Evolutionary conservation across 2,888 invertebrate genomes (phyloP).

Genomic region (Polyploca ridens): DNA sequence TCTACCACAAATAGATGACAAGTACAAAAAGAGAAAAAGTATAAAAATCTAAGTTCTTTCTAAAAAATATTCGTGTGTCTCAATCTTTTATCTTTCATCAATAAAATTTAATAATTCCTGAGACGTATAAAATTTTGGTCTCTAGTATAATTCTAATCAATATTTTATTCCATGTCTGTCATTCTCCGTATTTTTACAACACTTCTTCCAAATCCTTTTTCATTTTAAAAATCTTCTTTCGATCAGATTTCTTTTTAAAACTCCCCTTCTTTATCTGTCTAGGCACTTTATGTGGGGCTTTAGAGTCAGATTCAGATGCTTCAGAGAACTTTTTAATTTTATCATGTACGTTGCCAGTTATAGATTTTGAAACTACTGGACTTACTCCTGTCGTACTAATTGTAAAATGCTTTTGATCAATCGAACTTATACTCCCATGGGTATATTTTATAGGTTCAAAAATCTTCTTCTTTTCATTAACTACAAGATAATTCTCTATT

Average conservation of each 20-base stretch:
- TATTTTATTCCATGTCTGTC: not conserved
- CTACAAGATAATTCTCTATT: constrained; percentile 44
- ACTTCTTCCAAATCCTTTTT: constrained; percentile 75
- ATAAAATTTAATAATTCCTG: not conserved
- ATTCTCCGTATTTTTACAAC: constrained; percentile 43
- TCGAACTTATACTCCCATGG: constrained; percentile 51
- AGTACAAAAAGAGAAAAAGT: constrained; percentile 14
- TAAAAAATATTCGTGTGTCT: not conserved
- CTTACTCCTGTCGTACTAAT: constrained; percentile 45
- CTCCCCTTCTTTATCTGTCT: constrained; percentile 65
- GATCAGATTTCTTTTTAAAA: constrained; percentile 65
- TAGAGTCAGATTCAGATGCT: constrained; percentile 51
- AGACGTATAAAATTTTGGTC: not conserved
- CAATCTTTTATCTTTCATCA: not conserved
- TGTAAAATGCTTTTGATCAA: constrained; percentile 54
- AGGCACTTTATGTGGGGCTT: constrained; percentile 58
- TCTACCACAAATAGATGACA: constrained; percentile 31
- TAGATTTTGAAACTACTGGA: constrained; percentile 55
- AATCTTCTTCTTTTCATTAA: constrained; percentile 67
- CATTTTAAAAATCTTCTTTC: constrained; percentile 67
- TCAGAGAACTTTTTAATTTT: constrained; percentile 76
- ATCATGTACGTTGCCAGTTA: constrained; percentile 73
- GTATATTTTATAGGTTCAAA: constrained; percentile 62
- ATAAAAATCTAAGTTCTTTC: constrained; percentile 16
- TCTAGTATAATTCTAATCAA: not conserved